Evolutionary conservation across 2,113 vertebrate genomes (phyloP), one percentile per base, ranked within the genome.

Genomic region (Calyptommatus sinebrachiatus): DNA sequence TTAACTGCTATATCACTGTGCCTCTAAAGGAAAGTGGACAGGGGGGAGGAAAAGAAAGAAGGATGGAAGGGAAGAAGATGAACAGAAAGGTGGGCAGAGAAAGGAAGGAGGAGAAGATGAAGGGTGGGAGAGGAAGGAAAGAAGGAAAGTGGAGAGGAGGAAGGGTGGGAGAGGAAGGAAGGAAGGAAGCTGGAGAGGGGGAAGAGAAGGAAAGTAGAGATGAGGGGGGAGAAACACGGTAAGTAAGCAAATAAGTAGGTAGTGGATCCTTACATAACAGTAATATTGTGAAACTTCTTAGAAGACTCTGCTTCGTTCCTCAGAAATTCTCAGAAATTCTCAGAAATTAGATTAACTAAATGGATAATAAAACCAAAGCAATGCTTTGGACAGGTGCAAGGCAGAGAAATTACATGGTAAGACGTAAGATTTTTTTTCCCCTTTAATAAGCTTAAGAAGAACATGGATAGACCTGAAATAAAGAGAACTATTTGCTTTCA

Each of bases 401-500:
- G 73, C 22, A 77, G 74, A 28, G 1, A 41, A 45, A 26, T 80
- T 41, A 1, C 48, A 63, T 71, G 73, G 28, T 67, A 74, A 18
- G 10, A 29, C 76, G 80, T 68, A 81, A 60, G 77, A 81, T 50
- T 31, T 83, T 53, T 8, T 41, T 5, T 41, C 35, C 35, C 35
- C 35, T 41, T 41, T 87, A 81, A 53, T 83, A 81, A 82, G 8
- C 66, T 84, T 86, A 67, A 48, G 86, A 83, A 78, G 80, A 26
- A 83, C 78, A 62, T 2, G 67, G 11, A 77, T 57, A 45, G 75
- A 90, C 60, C 73, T 77, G 35, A 89, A 78, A 89, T 83, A 93
- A 93, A 91, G 73, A 90, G 82, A 90, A 90, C 68, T 89, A 79
- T 79, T 76, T 88, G 80, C 57, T 76, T 88, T 88, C 79, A 87